These are phyloP conservation scores for Drosophila oshimai DNA, from an alignment of 1,140 invertebrate species.

Conservation along the genomic window DNA sequence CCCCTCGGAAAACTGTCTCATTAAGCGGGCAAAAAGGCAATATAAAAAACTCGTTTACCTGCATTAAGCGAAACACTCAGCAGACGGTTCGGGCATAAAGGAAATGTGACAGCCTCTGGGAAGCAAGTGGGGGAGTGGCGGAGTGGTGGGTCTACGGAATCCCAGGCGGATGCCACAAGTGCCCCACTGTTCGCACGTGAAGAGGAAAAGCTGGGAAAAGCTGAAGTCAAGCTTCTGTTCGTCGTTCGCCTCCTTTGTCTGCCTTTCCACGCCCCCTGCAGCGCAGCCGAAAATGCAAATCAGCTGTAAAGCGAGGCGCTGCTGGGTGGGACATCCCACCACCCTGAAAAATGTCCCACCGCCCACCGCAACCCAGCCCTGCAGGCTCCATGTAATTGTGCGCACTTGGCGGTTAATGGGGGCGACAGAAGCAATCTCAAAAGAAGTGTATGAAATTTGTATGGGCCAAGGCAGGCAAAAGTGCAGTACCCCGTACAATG, in stretches of 20 bases:
- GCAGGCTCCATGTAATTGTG: constrained; percentile 59
- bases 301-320: constrained; percentile 56
- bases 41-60: constrained; percentile 79
- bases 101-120: constrained; percentile 65
- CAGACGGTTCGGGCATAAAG: constrained; percentile 72
- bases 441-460: constrained; percentile 79
- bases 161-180: constrained; percentile 72
- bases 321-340: not conserved
- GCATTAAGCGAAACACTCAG: constrained; percentile 77
- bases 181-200: constrained; percentile 54
- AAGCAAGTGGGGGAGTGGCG: not conserved
- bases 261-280: constrained; percentile 40
- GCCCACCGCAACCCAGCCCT: not conserved
- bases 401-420: constrained; percentile 75
- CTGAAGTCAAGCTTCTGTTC: constrained; percentile 36
- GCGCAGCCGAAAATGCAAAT: constrained; percentile 71
- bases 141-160: not conserved
- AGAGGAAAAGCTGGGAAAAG: constrained; percentile 46
- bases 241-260: constrained; percentile 1
- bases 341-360: not conserved
- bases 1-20: constrained; percentile 55
- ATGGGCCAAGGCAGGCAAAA: constrained; percentile 55
- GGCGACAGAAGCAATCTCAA: constrained; percentile 72
- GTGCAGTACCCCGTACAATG: constrained; percentile 46
- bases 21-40: constrained; percentile 55